These are phyloP conservation scores for Seira ritae DNA, from an alignment of 2,888 invertebrate genomes.

Conservation along the genomic window DNA sequence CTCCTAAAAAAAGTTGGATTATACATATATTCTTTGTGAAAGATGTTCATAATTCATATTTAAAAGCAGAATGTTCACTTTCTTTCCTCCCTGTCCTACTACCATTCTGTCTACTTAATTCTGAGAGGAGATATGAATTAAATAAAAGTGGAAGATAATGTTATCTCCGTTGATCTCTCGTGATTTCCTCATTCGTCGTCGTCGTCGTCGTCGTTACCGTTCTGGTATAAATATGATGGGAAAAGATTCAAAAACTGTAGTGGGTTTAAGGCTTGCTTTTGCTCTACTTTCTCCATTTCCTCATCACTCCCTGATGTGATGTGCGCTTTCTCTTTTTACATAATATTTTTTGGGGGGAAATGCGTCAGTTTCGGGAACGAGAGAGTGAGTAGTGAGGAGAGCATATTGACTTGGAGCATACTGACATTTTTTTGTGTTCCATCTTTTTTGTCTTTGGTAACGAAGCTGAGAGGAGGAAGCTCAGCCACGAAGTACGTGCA, in stretches of 20 bases:
- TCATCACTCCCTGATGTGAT: neutral
- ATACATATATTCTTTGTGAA: neutral
- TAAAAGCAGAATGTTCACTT: neutral
- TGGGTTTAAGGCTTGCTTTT: neutral
- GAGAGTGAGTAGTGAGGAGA: constrained; percentile 23
- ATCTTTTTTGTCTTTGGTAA: constrained; percentile 36
- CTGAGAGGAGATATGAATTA: neutral
- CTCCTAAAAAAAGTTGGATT: neutral
- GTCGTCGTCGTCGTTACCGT: constrained; percentile 3
- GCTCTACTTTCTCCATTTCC: neutral
- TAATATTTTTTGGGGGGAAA: constrained; percentile 21
- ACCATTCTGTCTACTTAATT: no score
- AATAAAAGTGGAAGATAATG: constrained; percentile 5
- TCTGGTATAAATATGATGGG: neutral
- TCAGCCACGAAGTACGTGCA: constrained; percentile 12
- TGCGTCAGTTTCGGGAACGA: constrained; percentile 1
- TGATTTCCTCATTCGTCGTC: constrained; percentile 26
- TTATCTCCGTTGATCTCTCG: constrained; percentile 30
- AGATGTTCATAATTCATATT: neutral
- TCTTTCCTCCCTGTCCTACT: no score
- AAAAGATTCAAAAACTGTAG: neutral
- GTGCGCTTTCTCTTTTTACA: constrained; percentile 7
- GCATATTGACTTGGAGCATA: constrained; percentile 24
- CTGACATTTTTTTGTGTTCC: constrained; percentile 13
- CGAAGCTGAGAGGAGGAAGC: neutral